phyloP scores from a whole-genome alignment of 2,113 vertebrate genomes.

The Eretmochelys imbricata region DNA sequence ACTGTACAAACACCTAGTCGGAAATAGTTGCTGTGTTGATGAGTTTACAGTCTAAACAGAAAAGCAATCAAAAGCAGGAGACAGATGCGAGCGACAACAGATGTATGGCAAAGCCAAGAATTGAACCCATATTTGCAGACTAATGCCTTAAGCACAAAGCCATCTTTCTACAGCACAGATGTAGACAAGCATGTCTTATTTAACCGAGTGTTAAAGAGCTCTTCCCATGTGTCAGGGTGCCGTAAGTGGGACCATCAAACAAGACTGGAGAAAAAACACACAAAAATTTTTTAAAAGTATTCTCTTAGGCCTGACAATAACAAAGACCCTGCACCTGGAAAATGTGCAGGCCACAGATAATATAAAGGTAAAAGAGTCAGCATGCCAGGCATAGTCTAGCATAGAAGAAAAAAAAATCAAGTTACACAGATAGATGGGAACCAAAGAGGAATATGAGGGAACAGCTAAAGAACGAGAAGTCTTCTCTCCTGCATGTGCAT shows the following conservation, averaged over 20 bases:
- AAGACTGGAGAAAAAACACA: neutral
- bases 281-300: neutral
- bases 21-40: neutral
- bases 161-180: neutral
- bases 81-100: neutral
- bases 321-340: neutral
- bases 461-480: neutral
- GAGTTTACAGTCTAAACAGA: no score
- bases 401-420: neutral
- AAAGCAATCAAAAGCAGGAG: neutral
- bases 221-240: neutral
- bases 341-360: accelerated
- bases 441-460: neutral
- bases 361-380: accelerated
- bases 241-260: neutral
- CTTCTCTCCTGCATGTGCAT: neutral
- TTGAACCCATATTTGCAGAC: neutral
- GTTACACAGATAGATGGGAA: neutral
- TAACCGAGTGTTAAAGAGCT: neutral
- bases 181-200: neutral
- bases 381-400: neutral
- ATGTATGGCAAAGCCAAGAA: neutral
- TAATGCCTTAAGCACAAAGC: neutral
- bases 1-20: neutral
- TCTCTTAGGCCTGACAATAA: neutral